Evolutionary conservation across 1,140 invertebrate species (phyloP).

Genomic region (Leptopilina boulardi): DNA sequence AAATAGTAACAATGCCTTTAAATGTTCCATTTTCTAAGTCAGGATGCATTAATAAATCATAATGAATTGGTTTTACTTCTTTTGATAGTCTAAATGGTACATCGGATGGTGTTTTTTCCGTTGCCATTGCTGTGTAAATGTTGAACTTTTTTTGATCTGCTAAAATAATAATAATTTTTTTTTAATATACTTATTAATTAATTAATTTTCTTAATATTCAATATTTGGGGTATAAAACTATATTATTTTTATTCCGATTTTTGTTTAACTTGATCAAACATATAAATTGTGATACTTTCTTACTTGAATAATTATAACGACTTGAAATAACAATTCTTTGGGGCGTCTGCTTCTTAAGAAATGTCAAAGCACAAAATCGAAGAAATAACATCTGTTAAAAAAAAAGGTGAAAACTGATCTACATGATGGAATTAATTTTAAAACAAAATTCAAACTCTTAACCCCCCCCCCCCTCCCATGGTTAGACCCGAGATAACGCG

Average conservation of each 20-base stretch:
- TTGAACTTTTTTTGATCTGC: conserved; percentile 51
- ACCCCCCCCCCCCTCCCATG: too few relatives aligned
- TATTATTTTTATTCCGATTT: too few relatives aligned
- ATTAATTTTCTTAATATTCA: too few relatives aligned
- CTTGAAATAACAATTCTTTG: background rate
- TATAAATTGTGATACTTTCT: conserved; percentile 37
- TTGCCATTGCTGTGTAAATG: conserved; percentile 54
- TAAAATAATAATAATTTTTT: conserved; percentile 33
- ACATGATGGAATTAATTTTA: background rate
- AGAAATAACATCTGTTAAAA: conserved; percentile 7
- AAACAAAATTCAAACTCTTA: background rate
- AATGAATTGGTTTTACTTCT: conserved; percentile 83
- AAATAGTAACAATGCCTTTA: conserved; percentile 84
- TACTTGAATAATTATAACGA: conserved; percentile 31
- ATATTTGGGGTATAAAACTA: too few relatives aligned
- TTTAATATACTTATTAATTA: too few relatives aligned
- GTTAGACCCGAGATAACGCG: too few relatives aligned
- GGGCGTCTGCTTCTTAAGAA: conserved; percentile 2
- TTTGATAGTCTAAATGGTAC: conserved; percentile 80
- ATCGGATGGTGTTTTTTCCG: conserved; percentile 60
- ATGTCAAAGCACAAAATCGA: conserved; percentile 7
- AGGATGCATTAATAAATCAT: conserved; percentile 86
- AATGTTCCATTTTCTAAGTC: conserved; percentile 83
- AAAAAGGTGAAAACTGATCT: background rate
- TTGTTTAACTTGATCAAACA: background rate